phyloP scores from a whole-genome alignment of 2,113 vertebrate species.

The Gnathonemus echidnorhynchus region DNA sequence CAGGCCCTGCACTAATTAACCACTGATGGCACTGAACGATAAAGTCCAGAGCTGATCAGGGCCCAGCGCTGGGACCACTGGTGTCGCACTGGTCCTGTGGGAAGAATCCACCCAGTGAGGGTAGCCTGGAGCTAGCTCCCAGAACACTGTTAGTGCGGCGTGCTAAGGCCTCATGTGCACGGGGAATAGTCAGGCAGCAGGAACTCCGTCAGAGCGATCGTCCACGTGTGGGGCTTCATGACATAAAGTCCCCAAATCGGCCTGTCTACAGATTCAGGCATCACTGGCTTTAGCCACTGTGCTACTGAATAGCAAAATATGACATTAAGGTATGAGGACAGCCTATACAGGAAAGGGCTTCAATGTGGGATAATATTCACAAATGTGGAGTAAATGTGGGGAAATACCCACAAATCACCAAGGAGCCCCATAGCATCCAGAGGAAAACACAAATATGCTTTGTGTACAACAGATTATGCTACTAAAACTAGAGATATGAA shows the following conservation, averaged over 20 bases:
- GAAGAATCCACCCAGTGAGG: neutral
- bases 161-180: neutral
- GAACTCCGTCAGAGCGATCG: neutral
- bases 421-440: neutral
- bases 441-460: neutral
- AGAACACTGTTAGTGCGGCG: neutral
- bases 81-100: neutral
- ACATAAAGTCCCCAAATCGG: neutral
- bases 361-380: neutral
- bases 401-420: neutral
- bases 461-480: neutral
- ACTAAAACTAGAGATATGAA: neutral
- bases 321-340: neutral
- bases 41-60: neutral
- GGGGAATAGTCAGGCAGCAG: neutral
- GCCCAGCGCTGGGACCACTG: neutral
- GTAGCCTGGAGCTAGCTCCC: neutral
- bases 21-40: neutral
- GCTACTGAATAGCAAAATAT: neutral
- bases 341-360: neutral
- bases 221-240: neutral
- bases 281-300: neutral
- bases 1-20: neutral
- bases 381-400: neutral
- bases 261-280: too few relatives aligned